phyloP scores from a whole-genome alignment of 2,113 vertebrate species.

The Sinocyclocheilus grahami region DNA sequence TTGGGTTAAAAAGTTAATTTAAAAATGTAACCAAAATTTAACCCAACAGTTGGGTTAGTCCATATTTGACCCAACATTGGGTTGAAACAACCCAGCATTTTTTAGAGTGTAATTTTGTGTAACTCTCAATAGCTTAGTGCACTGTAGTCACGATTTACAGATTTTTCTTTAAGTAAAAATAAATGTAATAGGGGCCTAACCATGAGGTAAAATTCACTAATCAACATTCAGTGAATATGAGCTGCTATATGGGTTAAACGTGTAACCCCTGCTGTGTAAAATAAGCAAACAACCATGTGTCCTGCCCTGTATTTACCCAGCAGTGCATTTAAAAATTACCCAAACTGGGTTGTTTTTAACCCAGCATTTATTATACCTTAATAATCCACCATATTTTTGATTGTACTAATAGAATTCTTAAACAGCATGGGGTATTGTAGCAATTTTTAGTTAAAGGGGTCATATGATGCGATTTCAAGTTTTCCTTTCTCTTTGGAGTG shows the following conservation, averaged over 20 bases:
- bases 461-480: too few species aligned
- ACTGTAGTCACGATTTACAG: too few species aligned
- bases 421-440: background rate
- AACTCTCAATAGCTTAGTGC: too few species aligned
- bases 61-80: too few species aligned
- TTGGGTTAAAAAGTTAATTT: too few species aligned
- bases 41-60: too few species aligned
- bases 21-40: too few species aligned
- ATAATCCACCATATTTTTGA: background rate
- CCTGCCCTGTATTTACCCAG: background rate
- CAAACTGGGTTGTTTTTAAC: too few species aligned
- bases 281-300: background rate
- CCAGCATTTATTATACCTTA: background rate
- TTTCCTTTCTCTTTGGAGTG: too few species aligned
- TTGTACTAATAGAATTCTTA: background rate
- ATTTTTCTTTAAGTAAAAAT: background rate
- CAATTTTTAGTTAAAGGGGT: background rate
- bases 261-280: constrained; percentile 1
- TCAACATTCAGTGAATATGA: background rate
- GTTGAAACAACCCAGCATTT: too few species aligned
- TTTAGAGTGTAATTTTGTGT: too few species aligned
- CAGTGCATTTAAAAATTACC: background rate
- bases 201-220: background rate
- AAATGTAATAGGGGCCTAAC: background rate
- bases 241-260: background rate